Evolutionary conservation across 2,113 vertebrate genomes (phyloP).

Genomic region (Hippocampus guttulatus): DNA sequence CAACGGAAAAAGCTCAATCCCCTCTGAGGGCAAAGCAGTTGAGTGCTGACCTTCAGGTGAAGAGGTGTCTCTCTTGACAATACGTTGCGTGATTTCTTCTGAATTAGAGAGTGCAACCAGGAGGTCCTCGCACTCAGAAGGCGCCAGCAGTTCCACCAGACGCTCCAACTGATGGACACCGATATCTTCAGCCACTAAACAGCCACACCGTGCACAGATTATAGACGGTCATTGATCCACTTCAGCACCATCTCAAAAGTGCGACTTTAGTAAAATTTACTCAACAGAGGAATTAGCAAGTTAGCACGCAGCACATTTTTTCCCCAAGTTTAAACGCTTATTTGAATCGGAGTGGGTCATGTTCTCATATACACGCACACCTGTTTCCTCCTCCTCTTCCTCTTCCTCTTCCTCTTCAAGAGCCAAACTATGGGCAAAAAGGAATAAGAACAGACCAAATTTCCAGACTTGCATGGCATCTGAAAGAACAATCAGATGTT

Average conservation of each 20-base stretch:
- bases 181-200: conserved; percentile 61
- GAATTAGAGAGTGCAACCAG: conserved; percentile 53
- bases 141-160: conserved; percentile 65
- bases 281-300: conserved; percentile 14
- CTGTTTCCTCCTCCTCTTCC: conserved; percentile 52
- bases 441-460: conserved; percentile 13
- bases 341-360: conserved; percentile 5
- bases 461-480: conserved; percentile 31
- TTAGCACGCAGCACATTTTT: conserved; percentile 5
- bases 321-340: background rate
- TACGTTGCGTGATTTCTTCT: conserved; percentile 52
- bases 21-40: background rate
- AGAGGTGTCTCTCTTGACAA: conserved; percentile 40
- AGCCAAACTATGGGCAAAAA: conserved; percentile 19
- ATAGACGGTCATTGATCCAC: background rate
- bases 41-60: conserved; percentile 34
- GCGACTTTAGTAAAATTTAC: conserved; percentile 14
- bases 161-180: conserved; percentile 60
- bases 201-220: background rate
- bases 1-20: too few relatives aligned
- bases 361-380: conserved; percentile 47
- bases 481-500: background rate
- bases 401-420: conserved; percentile 39
- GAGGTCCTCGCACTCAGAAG: conserved; percentile 64
- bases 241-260: background rate